Base-by-base conservation (phyloP, 64 coral and sea anemone genomes). In the Montipora efflorescens region DNA sequence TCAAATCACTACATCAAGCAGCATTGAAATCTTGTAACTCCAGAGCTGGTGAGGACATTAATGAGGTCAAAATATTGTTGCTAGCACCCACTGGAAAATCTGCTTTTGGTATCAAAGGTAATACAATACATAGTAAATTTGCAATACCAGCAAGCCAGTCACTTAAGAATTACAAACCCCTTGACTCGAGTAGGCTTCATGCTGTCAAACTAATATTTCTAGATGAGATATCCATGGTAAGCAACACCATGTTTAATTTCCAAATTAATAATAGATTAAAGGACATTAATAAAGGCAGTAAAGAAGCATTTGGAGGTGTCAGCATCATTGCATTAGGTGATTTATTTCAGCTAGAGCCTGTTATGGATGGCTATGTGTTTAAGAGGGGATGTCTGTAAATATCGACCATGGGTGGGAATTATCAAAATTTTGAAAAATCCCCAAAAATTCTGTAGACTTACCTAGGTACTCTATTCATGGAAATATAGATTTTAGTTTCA, bases 11-110 rank as follows among this genome's bases (percentile, higher is more conserved):
- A 22, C 52, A 80, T 51, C 78, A 80, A 80, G 78, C 46, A 80
- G 78, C 78, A 82, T 61, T 82, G 15, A 82, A 82, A 28, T 82
- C n/a, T 82, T 82, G 62, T 10, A 82, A 62, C 50, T 25, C 11
- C 18, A 58, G 80, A 82, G 80, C 80, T 61, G 80, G 80, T 82
- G 52, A 55, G 19, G 36, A 80, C 78, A 51, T 80, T 75, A 5
- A 75, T 75, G 21, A 75, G 21, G 21, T 75, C 21, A 75, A 75
- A 36, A 36, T 75, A 36, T 75, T 36, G 21, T 75, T 75, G 21
- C 72, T 75, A 75, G n/a, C 72, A 36, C 72, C 72, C 72, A 75
- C 72, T 75, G 72, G 72, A 36, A 75, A 75, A 75, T 6, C 23
- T 36, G 72, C 72, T 36, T 75, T 36, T 75, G 21, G 21, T 36